A percentile compares a stretch with the other conserved stretches of the same genome.
phyloP scores from a whole-genome alignment of 2,888 invertebrate genomes.

The Ophioninae sp. region DNA sequence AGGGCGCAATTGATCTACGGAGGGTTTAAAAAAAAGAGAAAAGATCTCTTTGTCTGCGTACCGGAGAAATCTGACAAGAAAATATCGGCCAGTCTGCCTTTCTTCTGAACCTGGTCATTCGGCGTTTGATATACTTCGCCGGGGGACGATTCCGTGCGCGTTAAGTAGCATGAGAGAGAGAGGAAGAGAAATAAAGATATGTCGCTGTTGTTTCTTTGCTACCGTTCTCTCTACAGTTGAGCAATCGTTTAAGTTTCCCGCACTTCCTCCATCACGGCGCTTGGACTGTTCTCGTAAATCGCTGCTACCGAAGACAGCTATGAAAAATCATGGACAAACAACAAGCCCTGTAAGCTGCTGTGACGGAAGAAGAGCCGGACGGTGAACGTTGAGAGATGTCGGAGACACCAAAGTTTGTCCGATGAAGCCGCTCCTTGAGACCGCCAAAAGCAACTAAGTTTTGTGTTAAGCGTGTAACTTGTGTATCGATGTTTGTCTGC shows the following conservation, averaged over 20 bases:
- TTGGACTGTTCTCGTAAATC: neutral
- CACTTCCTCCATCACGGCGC: neutral
- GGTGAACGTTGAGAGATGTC: neutral
- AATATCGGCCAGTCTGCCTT: conserved; percentile 93
- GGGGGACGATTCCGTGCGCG: conserved; percentile 73
- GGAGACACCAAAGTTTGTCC: neutral
- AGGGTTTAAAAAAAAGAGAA: conserved; percentile 52
- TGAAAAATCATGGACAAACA: too few relatives aligned
- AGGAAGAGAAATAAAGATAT: conserved; percentile 80
- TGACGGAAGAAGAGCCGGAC: neutral
- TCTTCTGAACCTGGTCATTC: conserved; percentile 88
- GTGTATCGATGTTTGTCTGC: neutral
- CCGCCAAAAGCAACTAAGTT: neutral
- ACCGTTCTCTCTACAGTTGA: conserved; percentile 13
- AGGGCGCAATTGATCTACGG: conserved; percentile 53
- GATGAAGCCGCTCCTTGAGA: neutral
- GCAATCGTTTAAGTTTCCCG: neutral
- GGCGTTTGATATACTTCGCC: conserved; percentile 89
- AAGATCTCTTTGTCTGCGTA: conserved; percentile 78
- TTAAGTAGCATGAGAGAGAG: conserved; percentile 84
- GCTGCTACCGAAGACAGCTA: neutral
- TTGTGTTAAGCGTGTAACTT: neutral
- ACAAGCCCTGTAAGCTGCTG: neutral
- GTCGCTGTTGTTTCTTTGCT: conserved; percentile 39
- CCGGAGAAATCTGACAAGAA: conserved; percentile 92